Percentiles rank a stretch among this genome's conserved stretches.
Conservation (phyloP, 2,797 vertebrate species). For the Intellagama lesueurii region DNA sequence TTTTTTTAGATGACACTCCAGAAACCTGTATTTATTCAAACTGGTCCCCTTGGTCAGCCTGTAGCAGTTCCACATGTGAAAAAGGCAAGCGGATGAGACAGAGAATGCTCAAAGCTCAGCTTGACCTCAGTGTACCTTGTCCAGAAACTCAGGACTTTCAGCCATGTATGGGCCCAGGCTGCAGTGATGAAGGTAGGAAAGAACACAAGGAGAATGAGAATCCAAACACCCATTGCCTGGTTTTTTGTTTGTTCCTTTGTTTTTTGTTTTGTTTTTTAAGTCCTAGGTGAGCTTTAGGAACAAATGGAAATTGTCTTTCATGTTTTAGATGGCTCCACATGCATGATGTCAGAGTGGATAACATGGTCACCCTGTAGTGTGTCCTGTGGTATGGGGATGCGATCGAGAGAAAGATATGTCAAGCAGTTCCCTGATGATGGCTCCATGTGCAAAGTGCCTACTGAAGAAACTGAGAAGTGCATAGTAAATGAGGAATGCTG, state of each 20-base stretch:
- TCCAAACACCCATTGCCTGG: background rate
- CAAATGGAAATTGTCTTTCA: slow-evolving; percentile 28
- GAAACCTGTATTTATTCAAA: slow-evolving; percentile 99
- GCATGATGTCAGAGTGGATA: slow-evolving; percentile 99
- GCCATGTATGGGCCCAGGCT: slow-evolving; percentile 98
- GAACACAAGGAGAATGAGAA: background rate
- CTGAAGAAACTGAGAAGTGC: slow-evolving; percentile 93
- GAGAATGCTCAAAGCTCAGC: slow-evolving; percentile 97
- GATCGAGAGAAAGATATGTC: slow-evolving; percentile 94
- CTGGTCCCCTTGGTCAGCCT: slow-evolving; percentile 99
- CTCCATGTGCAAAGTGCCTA: slow-evolving; percentile 91
- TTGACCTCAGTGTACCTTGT: slow-evolving; percentile 96
- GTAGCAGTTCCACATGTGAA: slow-evolving; percentile 97
- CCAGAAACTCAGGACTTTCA: slow-evolving; percentile 98
- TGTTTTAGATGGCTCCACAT: slow-evolving; percentile 90
- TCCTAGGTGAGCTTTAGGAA: background rate
- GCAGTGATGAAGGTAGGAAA: slow-evolving; percentile 92
- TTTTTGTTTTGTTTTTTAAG: too few relatives aligned
- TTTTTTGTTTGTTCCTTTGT: background rate
- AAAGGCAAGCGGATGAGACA: slow-evolving; percentile 98
- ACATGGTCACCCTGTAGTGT: slow-evolving; percentile 95
- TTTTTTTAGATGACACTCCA: slow-evolving; percentile 91
- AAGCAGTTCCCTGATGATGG: slow-evolving; percentile 98
- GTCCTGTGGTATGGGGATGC: slow-evolving; percentile 90
- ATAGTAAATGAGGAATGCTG: slow-evolving; percentile 94